These are phyloP conservation scores for Papilio protenor DNA, from an alignment of 2,888 invertebrate species.

Conservation along the genomic window DNA sequence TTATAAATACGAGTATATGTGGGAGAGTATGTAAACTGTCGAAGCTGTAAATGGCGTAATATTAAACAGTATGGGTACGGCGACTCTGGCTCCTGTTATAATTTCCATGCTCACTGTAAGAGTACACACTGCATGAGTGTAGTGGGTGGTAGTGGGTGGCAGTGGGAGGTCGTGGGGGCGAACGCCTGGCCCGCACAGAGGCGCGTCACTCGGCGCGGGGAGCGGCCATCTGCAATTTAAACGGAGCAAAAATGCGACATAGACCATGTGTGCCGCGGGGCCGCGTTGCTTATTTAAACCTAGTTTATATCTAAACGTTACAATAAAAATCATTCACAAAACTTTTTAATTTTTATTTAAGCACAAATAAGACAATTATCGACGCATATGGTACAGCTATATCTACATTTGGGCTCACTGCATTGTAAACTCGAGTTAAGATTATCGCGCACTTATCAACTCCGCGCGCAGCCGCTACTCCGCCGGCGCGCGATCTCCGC, in stretches of 20 bases:
- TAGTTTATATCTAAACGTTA: conserved; percentile 12
- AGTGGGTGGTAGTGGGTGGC: too few species aligned
- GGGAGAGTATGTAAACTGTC: too few species aligned
- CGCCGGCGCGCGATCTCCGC: too few species aligned
- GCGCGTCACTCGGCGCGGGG: not conserved
- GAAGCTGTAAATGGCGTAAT: too few species aligned
- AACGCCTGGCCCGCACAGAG: not conserved
- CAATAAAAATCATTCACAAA: conserved; percentile 57
- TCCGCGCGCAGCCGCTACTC: too few species aligned
- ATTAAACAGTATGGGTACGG: too few species aligned
- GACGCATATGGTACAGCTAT: conserved; percentile 72
- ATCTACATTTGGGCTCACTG: conserved; percentile 63
- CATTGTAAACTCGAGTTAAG: conserved; percentile 48
- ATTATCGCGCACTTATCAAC: too few species aligned
- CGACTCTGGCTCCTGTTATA: too few species aligned
- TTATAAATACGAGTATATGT: too few species aligned
- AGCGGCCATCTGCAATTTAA: conserved; percentile 63
- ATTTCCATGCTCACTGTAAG: too few species aligned
- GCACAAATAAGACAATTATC: conserved; percentile 79
- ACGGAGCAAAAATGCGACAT: conserved; percentile 64
- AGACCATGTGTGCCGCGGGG: conserved; percentile 76
- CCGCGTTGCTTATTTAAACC: conserved; percentile 35
- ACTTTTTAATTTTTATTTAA: conserved; percentile 75
- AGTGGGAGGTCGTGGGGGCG: not conserved
- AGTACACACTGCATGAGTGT: too few species aligned